These are phyloP conservation scores for Caenorhabditis remanei DNA, from an alignment of 1,140 invertebrate genomes.

Conservation along the genomic window DNA sequence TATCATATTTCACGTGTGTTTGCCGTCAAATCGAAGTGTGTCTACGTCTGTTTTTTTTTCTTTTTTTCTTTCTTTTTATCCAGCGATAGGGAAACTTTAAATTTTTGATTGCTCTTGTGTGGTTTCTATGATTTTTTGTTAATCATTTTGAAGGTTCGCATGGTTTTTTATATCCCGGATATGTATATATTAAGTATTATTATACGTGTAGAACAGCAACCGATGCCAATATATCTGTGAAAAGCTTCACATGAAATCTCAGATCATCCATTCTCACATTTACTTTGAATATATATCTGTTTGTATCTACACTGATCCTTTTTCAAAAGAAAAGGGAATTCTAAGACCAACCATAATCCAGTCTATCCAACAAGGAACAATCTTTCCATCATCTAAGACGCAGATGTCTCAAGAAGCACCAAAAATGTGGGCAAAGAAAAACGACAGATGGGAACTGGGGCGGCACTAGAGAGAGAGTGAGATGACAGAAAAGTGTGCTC, in stretches of 20 bases:
- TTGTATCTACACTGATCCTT: slow-evolving; percentile 7
- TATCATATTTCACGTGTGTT: slow-evolving; percentile 54
- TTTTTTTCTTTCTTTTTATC: neutral
- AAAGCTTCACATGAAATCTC: neutral
- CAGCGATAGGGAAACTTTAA: too few relatives aligned
- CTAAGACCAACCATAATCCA: slow-evolving; percentile 9
- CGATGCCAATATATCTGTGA: too few relatives aligned
- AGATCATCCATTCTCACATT: neutral
- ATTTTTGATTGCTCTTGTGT: too few relatives aligned
- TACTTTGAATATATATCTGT: neutral
- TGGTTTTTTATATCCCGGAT: too few relatives aligned
- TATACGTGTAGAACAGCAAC: too few relatives aligned
- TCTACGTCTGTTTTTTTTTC: neutral
- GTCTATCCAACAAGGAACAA: slow-evolving; percentile 17
- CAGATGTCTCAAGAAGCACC: slow-evolving; percentile 16
- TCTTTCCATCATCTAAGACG: neutral
- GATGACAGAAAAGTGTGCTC: slow-evolving; percentile 23
- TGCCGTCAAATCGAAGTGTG: slow-evolving; percentile 9
- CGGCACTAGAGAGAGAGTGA: neutral
- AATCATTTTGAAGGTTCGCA: neutral
- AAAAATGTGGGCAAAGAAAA: slow-evolving; percentile 25
- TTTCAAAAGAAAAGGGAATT: neutral
- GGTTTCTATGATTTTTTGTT: too few relatives aligned
- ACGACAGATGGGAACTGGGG: slow-evolving; percentile 25
- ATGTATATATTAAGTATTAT: too few relatives aligned